These are phyloP conservation scores for Oxytorus armatus DNA, from an alignment of 2,888 invertebrate genomes.

Conservation along the genomic window DNA sequence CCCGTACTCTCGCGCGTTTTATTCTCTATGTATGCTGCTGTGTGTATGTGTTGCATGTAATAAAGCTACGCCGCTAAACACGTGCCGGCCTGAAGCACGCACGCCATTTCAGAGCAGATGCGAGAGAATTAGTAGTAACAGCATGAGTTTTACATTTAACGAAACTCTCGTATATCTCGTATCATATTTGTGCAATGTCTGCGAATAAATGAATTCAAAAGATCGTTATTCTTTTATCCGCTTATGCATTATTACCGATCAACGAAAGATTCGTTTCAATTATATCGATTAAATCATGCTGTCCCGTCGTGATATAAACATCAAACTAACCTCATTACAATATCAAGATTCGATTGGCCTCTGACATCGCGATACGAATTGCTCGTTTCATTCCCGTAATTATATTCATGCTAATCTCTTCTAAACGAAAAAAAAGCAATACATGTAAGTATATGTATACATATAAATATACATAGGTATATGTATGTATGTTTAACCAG, in stretches of 20 bases:
- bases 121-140: slow-evolving; percentile 14
- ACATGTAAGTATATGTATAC: no score
- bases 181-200: slow-evolving; percentile 9
- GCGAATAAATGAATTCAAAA: slow-evolving; percentile 9
- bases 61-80: slow-evolving; percentile 68
- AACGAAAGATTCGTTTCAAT: slow-evolving; percentile 25
- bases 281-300: slow-evolving; percentile 17
- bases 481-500: slow-evolving; percentile 8
- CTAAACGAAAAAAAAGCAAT: slow-evolving; percentile 20
- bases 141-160: slow-evolving; percentile 35
- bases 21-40: slow-evolving; percentile 52
- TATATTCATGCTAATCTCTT: slow-evolving; percentile 41
- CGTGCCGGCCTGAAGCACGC: slow-evolving; percentile 66
- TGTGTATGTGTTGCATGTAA: slow-evolving; percentile 55
- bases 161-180: background rate
- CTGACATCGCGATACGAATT: slow-evolving; percentile 10
- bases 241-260: background rate
- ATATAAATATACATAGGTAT: slow-evolving; percentile 5
- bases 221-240: slow-evolving; percentile 24
- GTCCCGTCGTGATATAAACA: background rate
- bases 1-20: slow-evolving; percentile 67
- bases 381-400: slow-evolving; percentile 5
- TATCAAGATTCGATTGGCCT: slow-evolving; percentile 39
- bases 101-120: slow-evolving; percentile 59
- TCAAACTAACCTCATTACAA: slow-evolving; percentile 18